Evolutionary conservation across 2,797 vertebrate species (phyloP).

Genomic region (Pseudochirops cupreus): DNA sequence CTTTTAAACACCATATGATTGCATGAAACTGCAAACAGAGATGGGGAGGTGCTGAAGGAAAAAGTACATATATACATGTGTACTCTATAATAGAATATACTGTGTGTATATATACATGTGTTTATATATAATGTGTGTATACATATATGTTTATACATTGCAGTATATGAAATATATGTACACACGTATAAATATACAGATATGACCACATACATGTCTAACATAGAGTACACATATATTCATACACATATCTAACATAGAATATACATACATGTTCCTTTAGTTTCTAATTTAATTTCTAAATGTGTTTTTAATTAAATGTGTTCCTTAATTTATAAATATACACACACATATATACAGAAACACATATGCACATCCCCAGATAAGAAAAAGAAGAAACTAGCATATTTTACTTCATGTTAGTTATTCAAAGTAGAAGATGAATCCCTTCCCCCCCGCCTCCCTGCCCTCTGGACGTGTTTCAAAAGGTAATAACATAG

Average conservation of each 20-base stretch:
- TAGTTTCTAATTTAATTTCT: too few relatives aligned
- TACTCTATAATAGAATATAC: neutral
- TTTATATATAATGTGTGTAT: neutral
- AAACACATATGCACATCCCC: neutral
- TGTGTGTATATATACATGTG: neutral
- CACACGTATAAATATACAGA: too few relatives aligned
- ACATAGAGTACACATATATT: too few relatives aligned
- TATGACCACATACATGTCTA: too few relatives aligned
- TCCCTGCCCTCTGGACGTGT: neutral
- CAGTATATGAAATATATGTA: too few relatives aligned
- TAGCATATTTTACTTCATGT: neutral
- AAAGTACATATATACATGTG: neutral
- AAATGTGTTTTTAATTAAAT: too few relatives aligned
- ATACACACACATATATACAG: too few relatives aligned
- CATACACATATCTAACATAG: too few relatives aligned
- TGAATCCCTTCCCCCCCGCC: neutral
- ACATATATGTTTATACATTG: too few relatives aligned
- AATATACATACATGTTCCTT: too few relatives aligned
- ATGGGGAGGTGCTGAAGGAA: neutral
- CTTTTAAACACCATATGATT: neutral
- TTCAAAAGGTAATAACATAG: neutral
- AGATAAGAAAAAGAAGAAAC: too few relatives aligned
- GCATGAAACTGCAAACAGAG: neutral
- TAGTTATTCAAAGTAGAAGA: neutral
- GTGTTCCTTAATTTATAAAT: too few relatives aligned